Conservation (phyloP, 2,797 vertebrate species). For the Falco concolor region DNA sequence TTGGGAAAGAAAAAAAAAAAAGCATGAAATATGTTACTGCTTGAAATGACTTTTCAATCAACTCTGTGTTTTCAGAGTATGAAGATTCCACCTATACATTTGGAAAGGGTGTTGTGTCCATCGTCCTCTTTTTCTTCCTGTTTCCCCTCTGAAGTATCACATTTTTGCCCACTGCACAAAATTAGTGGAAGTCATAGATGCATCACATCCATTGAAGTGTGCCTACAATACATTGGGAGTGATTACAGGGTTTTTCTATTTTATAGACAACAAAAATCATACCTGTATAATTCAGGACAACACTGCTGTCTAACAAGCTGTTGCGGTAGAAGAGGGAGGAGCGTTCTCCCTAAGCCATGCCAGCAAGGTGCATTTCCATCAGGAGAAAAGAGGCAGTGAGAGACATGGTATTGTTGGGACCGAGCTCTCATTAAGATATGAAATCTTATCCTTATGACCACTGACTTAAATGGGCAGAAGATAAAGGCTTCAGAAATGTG, state of each 20-base stretch:
- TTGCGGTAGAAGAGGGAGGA: neutral
- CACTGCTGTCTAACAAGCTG: neutral
- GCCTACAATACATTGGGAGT: neutral
- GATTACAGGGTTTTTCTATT: neutral
- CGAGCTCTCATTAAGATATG: neutral
- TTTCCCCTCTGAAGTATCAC: neutral
- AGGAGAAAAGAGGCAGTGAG: neutral
- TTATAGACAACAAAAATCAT: neutral
- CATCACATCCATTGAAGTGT: neutral
- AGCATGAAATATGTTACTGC: neutral
- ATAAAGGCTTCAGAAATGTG: slow-evolving; percentile 45
- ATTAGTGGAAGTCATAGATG: neutral
- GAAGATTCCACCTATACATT: neutral
- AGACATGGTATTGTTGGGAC: neutral
- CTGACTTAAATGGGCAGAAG: neutral
- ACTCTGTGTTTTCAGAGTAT: neutral
- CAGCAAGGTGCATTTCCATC: neutral
- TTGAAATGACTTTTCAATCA: neutral
- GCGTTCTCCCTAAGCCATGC: neutral
- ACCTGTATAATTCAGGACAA: neutral
- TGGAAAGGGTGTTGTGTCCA: neutral
- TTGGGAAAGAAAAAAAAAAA: neutral
- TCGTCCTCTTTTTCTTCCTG: neutral
- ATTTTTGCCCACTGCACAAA: neutral
- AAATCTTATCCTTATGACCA: slow-evolving; percentile 27